These are phyloP conservation scores for Rhinatrema bivittatum DNA, from an alignment of 2,797 vertebrate genomes.

Conservation along the genomic window DNA sequence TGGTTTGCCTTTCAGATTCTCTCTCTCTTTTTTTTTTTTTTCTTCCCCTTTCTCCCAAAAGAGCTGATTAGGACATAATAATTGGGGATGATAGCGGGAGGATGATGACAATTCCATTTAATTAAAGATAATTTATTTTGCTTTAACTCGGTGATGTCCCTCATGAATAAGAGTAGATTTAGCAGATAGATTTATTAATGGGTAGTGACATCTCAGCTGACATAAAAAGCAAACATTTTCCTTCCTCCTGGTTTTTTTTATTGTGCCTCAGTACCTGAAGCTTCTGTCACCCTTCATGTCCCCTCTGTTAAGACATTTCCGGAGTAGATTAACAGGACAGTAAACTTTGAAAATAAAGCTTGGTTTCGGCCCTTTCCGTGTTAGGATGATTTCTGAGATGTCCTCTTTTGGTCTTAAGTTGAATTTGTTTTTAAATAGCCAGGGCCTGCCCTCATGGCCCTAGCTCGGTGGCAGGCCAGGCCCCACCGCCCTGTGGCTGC, in stretches of 20 bases:
- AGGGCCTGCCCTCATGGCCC: too few species aligned
- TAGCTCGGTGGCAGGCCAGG: too few species aligned
- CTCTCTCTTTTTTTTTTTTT: too few species aligned
- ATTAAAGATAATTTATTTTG: slow-evolving; percentile 73
- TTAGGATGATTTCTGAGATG: too few species aligned
- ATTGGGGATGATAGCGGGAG: slow-evolving; percentile 63
- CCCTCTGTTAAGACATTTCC: slow-evolving; percentile 4
- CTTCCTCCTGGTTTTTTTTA: slow-evolving; percentile 46
- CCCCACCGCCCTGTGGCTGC: too few species aligned
- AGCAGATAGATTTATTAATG: slow-evolving; percentile 67
- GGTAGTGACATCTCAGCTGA: slow-evolving; percentile 54
- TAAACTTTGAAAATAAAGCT: too few species aligned
- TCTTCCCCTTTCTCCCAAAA: slow-evolving; percentile 53
- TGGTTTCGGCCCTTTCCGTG: too few species aligned
- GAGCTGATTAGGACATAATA: slow-evolving; percentile 67
- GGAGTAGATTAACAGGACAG: too few species aligned
- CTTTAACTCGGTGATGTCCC: slow-evolving; percentile 64
- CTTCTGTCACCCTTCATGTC: slow-evolving; percentile 14
- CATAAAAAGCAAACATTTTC: slow-evolving; percentile 54
- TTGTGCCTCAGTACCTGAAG: slow-evolving; percentile 43
- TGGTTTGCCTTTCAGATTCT: slow-evolving; percentile 45
- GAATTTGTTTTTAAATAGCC: too few species aligned
- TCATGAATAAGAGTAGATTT: slow-evolving; percentile 63
- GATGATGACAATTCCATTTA: slow-evolving; percentile 71
- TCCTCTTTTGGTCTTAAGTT: too few species aligned